phyloP scores from a whole-genome alignment of 2,797 vertebrate species.

The Chloroceryle inda region DNA sequence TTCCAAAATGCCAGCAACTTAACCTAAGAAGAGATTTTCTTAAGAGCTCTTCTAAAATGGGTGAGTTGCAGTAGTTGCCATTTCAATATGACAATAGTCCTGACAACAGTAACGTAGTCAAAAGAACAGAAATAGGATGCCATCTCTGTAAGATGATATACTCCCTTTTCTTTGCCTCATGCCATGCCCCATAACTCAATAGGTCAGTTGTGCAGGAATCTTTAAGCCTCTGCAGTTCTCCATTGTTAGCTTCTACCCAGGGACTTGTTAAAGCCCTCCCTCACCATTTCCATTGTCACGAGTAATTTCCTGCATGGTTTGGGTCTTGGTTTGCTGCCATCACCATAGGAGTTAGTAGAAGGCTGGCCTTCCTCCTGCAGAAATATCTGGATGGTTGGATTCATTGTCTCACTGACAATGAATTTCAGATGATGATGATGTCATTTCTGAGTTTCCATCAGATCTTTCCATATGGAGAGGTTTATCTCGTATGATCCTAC shows the following conservation, averaged over 20 bases:
- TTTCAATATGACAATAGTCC: neutral
- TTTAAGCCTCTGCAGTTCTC: neutral
- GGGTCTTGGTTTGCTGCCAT: neutral
- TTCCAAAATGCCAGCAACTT: neutral
- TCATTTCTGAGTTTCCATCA: neutral
- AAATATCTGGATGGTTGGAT: neutral
- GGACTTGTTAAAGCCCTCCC: neutral
- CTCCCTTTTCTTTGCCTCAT: neutral
- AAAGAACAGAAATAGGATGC: neutral
- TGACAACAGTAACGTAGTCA: neutral
- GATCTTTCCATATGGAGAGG: neutral
- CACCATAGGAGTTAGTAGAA: neutral
- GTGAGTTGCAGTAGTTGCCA: neutral
- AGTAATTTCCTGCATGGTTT: neutral
- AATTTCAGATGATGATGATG: neutral
- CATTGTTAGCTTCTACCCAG: neutral
- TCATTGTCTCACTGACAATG: neutral
- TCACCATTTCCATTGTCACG: neutral
- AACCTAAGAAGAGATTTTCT: neutral
- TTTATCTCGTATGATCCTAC: neutral
- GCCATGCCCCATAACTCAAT: neutral
- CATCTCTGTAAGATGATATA: neutral
- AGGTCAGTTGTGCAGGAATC: neutral
- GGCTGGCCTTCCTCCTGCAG: neutral
- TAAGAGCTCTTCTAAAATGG: neutral